phyloP scores from a whole-genome alignment of 2,888 invertebrate species.

The Lasioglossum morio region DNA sequence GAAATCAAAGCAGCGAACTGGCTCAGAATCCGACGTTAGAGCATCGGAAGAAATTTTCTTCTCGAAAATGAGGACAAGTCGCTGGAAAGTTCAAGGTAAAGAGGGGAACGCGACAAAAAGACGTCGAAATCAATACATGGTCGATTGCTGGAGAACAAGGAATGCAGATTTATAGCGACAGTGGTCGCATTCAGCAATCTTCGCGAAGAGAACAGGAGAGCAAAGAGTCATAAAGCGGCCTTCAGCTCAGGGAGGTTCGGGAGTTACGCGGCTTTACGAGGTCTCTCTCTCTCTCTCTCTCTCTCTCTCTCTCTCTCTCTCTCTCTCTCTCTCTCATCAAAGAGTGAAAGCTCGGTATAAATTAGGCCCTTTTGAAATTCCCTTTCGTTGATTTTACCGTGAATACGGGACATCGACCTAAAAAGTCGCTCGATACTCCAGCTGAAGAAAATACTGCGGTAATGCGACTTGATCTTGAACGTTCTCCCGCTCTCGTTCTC shows the following conservation, averaged over 20 bases:
- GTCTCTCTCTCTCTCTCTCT: not conserved
- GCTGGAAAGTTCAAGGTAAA: conserved; percentile 25
- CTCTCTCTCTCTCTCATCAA: not conserved
- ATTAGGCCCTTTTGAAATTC: conserved; percentile 54
- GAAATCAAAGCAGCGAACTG: not conserved
- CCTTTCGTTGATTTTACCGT: conserved; percentile 37
- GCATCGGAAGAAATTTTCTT: not conserved
- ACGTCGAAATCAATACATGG: conserved; percentile 29
- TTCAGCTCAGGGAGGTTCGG: conserved; percentile 2
- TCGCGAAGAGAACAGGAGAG: conserved; percentile 25
- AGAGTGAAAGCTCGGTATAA: conserved; percentile 46
- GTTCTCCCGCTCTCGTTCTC: not conserved
- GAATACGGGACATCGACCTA: conserved; percentile 27
- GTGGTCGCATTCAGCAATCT: conserved; percentile 8
- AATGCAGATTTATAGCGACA: conserved; percentile 31
- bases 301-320: not conserved
- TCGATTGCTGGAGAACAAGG: conserved; percentile 9
- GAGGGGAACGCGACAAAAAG: not conserved
- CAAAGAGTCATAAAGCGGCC: conserved; percentile 37
- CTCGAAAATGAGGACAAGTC: conserved; percentile 16
- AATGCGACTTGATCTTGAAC: not conserved
- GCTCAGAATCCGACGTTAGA: not conserved
- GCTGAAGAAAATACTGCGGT: conserved; percentile 21
- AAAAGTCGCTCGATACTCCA: conserved; percentile 9
- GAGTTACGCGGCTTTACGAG: conserved; percentile 34